Base-by-base conservation (phyloP, 2,797 vertebrate genomes). In the Argentina silus region DNA sequence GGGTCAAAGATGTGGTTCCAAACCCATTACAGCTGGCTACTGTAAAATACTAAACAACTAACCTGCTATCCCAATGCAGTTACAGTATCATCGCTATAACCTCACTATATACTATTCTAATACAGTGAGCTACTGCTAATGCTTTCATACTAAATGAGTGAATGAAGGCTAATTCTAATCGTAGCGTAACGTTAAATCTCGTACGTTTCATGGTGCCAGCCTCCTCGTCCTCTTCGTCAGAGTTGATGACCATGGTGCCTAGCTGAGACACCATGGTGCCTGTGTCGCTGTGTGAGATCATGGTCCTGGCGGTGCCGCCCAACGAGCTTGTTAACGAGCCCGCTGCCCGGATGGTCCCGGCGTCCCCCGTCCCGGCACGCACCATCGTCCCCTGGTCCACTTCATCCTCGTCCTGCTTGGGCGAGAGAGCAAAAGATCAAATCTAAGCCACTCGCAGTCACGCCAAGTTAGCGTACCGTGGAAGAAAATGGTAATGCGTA, bases 151-250 rank as follows among this genome's bases (percentile, higher is more conserved):
- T n/a, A n/a, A n/a, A n/a, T n/a, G n/a, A n/a, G n/a, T n/a, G n/a
- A n/a, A n/a, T n/a, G n/a, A n/a, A n/a, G n/a, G n/a, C n/a, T n/a
- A n/a, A n/a, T n/a, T n/a, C n/a, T n/a, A n/a, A n/a, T n/a, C n/a
- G n/a, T n/a, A n/a, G n/a, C n/a, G n/a, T n/a, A n/a, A n/a, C 27
- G 27, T 36, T 36, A 36, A 36, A 0, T 15, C 0, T 1, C 96
- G 95, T 94, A 99, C 97, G 94, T 91, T 98, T 99, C 97, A 99
- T 99, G 2, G 97, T 99, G 4, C 97, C 96, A 0, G 93, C 94
- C 14, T 95, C 95, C 64, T 95, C 95, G 43, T 96, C 95, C 0
- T 96, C 91, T 0, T 94, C 92, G 0, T 97, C 95, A 0, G 93
- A 88, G 82, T 97, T 97, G 87, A 99, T 98, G 81, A 98, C 95